Evolutionary conservation across 2,888 invertebrate genomes (phyloP), one percentile per base, ranked within the genome.

Genomic region (Drosophila subsilvestris): DNA sequence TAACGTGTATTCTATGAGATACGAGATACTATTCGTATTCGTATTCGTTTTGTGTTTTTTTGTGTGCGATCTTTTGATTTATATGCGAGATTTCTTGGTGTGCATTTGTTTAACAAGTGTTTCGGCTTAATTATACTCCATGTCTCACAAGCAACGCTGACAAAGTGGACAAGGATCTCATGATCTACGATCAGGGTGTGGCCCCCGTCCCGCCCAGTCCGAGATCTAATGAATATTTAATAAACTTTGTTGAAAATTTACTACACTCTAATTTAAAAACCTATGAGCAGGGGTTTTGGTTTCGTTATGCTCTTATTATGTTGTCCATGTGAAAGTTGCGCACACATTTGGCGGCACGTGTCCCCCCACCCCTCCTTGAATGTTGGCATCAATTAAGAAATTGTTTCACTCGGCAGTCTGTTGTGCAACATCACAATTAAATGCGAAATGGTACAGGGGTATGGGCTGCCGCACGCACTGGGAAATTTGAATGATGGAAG

Each of bases 1-100:
- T 78, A 86, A 87, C 86, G n/a, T 74, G 89, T 85, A 86, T 86
- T 84, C 85, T 80, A 86, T 86, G 87, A 86, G 89, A 86, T 76
- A 86, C 66, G 32, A 32, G 32, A 32, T 4, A 58, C 65, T 73
- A 63, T 22, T 22, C 22, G 22, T 22, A 4, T 73, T 68, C 45
- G 9, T 25, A 25, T 25, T 5, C 6, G 5, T 4, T 25, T 25
- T 56, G 42, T 27, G 48, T 53, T 66, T 75, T 70, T 66, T 42
- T 58, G 51, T 32, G 65, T 53, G 56, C 56, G 71, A 58, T 68
- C 59, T 60, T 49, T 49, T 72, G 80, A 73, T 74, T 74, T 82
- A 55, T 32, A 58, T 42, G 44, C 67, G 78, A 7, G n/a, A 14
- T 37, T 37, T n/a, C 7, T n/a, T 37, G 71, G 66, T 77, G 74